Percentiles rank a stretch among this genome's conserved stretches.
These are phyloP conservation scores for Bradypodion pumilum DNA, from an alignment of 2,797 vertebrate species.

Conservation along the genomic window DNA sequence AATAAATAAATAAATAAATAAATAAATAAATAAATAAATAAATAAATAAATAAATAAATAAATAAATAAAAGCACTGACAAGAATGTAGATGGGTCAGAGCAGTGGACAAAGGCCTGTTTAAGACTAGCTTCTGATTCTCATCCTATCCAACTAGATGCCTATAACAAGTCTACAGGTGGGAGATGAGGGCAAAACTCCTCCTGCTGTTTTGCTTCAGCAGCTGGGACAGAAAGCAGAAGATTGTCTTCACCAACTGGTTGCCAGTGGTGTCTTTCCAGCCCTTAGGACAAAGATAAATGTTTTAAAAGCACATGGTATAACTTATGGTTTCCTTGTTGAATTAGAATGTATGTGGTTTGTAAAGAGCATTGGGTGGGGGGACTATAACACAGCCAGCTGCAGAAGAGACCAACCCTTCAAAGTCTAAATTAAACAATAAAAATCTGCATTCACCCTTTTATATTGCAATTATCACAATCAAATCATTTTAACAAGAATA, in stretches of 20 bases:
- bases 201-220: not conserved
- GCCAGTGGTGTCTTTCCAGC: not conserved
- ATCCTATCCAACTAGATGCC: not conserved
- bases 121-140: not conserved
- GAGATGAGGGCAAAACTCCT: not conserved
- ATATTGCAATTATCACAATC: not conserved
- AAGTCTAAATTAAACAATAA: too few relatives aligned
- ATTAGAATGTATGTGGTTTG: not conserved
- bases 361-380: not conserved
- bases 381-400: too few relatives aligned
- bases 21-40: too few relatives aligned
- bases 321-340: not conserved
- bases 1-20: too few relatives aligned
- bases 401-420: too few relatives aligned
- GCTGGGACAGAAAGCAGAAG: too few relatives aligned
- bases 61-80: too few relatives aligned
- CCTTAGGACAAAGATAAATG: too few relatives aligned
- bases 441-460: not conserved
- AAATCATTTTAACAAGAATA: not conserved
- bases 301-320: too few relatives aligned
- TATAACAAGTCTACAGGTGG: not conserved
- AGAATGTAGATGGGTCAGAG: not conserved
- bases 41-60: too few relatives aligned
- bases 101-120: not conserved
- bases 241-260: not conserved